Conservation (phyloP, 2,888 invertebrate species). For the Erannis defoliaria region DNA sequence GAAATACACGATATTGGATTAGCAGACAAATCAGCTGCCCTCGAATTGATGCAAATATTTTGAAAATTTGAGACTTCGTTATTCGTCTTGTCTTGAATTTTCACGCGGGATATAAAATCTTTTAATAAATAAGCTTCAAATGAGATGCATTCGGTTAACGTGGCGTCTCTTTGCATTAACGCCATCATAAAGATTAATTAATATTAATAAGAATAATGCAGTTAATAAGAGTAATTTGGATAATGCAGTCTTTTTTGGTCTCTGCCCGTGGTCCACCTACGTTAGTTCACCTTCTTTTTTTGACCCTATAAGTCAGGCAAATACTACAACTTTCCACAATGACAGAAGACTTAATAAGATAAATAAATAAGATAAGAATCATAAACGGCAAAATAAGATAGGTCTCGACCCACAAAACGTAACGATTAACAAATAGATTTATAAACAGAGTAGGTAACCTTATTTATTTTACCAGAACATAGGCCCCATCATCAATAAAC, state of each 20-base stretch:
- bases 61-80: constrained; percentile 6
- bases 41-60: constrained; percentile 23
- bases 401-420: background rate
- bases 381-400: background rate
- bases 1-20: constrained; percentile 36
- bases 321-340: too few relatives aligned
- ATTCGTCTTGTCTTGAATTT: constrained; percentile 7
- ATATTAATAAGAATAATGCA: too few relatives aligned
- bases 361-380: constrained; percentile 13
- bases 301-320: too few relatives aligned
- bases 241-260: background rate
- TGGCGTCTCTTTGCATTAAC: background rate
- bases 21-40: constrained; percentile 15
- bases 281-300: too few relatives aligned
- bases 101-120: constrained; percentile 5
- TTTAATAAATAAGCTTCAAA: constrained; percentile 5
- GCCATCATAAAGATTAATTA: background rate
- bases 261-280: too few relatives aligned
- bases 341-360: constrained; percentile 9
- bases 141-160: background rate
- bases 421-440: constrained; percentile 7
- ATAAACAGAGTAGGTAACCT: constrained; percentile 35
- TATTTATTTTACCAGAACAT: constrained; percentile 37
- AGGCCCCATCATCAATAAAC: constrained; percentile 5
- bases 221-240: too few relatives aligned